Evolutionary conservation across 2,888 invertebrate species (phyloP), one percentile per base, ranked within the genome.

Genomic region (Prosapia bicincta): DNA sequence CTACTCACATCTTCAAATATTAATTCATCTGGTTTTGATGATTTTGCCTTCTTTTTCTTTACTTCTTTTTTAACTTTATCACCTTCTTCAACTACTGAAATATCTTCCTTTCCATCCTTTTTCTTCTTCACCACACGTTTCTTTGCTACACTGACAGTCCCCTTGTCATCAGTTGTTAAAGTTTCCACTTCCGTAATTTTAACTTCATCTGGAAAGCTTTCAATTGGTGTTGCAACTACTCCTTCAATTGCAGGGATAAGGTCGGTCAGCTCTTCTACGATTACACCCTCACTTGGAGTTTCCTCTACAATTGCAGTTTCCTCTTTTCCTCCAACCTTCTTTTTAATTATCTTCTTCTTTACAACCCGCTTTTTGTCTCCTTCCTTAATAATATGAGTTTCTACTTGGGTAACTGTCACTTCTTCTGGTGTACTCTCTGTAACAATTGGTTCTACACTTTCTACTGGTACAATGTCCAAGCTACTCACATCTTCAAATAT

Each of bases 311-410:
- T 77, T 84, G 81, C 78, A 5, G 69, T 43, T 13, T 68, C 77
- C 66, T 78, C 78, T 65, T 72, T 23, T 80, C 80, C 71, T 80
- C 80, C 71, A 82, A 81, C 75, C 79, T 80, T 75, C 79, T 80
- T 71, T n/a, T 74, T 82, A 80, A 43, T 84, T 81, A 72, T 80
- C 78, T 73, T 83, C 77, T 80, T 83, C 79, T 85, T 88, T 0
- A 87, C 85, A 1, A 85, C 83, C 0, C 86, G 86, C 77, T 85
- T 88, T 1, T 86, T 86, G n/a, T 83, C 81, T 69, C 84, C 81
- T 79, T 84, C 81, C 80, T 85, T 82, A 69, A 72, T 72, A 6
- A 78, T 28, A 77, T 77, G 23, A 6, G 78, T 79, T 72, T 76
- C 77, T 23, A 15, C 82, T 76, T 68, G 10, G 5, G 30, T 30